Evolutionary conservation across 2,888 invertebrate genomes (phyloP), one percentile per base, ranked within the genome.

Genomic region (Siphlonurus alternatus): DNA sequence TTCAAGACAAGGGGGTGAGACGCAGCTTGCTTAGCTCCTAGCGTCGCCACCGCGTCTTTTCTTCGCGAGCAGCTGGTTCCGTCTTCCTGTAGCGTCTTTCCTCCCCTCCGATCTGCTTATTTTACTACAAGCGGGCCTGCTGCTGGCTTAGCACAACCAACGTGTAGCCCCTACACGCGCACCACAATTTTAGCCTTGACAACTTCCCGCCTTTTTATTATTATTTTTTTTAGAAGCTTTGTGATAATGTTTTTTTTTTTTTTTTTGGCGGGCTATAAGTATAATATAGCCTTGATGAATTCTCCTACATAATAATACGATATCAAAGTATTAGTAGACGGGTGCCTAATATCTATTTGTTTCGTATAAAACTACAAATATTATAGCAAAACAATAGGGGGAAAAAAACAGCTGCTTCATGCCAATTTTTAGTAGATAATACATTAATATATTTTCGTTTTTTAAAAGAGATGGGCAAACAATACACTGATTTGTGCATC

Each of bases 191-290:
- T 56, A 56, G 20, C 56, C 56, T 56, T 56, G 56, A 56, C 56
- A 18, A 56, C 56, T 56, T 56, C 56, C 56, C 56, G 56, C 56
- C 38, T 38, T 38, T 38, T n/a, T n/a, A n/a, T n/a, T n/a, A n/a
- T n/a, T n/a, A n/a, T n/a, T n/a, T n/a, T n/a, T n/a, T n/a, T 38
- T 10, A 15, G 15, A 38, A 38, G 38, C 38, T 15, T 10, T 38
- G 15, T 15, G 38, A 10, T 5, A 5, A 38, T n/a, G n/a, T 10
- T 38, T 38, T 38, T 38, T 38, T 38, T 38, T 38, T 38, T 38
- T 38, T 38, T 38, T 38, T 38, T 38, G 38, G 38, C 38, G 38
- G 38, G 38, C 5, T 15, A 38, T 15, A 38, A 38, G 15, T 5
- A 5, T 38, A n/a, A 38, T 15, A 38, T 38, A 38, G 15, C 38